Percentiles rank a stretch among this genome's conserved stretches.
phyloP scores from a whole-genome alignment of 2,888 invertebrate genomes.

The Plebejus argus region DNA sequence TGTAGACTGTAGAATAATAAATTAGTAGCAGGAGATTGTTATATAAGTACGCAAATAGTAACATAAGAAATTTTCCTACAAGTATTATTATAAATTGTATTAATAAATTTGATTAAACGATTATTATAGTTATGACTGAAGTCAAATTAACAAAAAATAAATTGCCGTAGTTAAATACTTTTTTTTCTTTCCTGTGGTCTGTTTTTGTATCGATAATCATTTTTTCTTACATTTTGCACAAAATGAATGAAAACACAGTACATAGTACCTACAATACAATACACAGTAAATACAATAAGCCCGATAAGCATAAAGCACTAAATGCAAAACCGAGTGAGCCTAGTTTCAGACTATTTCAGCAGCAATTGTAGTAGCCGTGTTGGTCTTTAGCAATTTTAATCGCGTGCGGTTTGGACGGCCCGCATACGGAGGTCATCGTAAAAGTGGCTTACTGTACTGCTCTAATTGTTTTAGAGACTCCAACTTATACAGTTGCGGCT shows the following conservation, averaged over 20 bases:
- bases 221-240: too few species aligned
- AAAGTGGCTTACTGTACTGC: slow-evolving; percentile 60
- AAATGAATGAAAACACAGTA: background rate
- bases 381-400: slow-evolving; percentile 67
- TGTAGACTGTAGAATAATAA: background rate
- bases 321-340: slow-evolving; percentile 40
- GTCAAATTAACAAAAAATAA: too few species aligned
- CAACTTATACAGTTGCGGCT: slow-evolving; percentile 54
- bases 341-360: slow-evolving; percentile 51
- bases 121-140: too few species aligned
- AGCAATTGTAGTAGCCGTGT: slow-evolving; percentile 53
- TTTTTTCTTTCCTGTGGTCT: too few species aligned
- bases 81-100: too few species aligned
- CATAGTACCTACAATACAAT: too few species aligned
- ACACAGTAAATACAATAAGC: background rate
- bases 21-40: too few species aligned
- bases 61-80: too few species aligned
- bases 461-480: slow-evolving; percentile 70
- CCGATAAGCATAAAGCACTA: background rate
- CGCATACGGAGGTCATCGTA: slow-evolving; percentile 66
- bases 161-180: too few species aligned
- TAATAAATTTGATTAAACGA: too few species aligned
- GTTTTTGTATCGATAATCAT: too few species aligned
- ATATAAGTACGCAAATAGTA: too few species aligned
- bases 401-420: slow-evolving; percentile 70